Percentiles rank a stretch among this genome's conserved stretches.
These are phyloP conservation scores for Chrysolina oricalcia DNA, from an alignment of 2,888 invertebrate species.

Conservation along the genomic window DNA sequence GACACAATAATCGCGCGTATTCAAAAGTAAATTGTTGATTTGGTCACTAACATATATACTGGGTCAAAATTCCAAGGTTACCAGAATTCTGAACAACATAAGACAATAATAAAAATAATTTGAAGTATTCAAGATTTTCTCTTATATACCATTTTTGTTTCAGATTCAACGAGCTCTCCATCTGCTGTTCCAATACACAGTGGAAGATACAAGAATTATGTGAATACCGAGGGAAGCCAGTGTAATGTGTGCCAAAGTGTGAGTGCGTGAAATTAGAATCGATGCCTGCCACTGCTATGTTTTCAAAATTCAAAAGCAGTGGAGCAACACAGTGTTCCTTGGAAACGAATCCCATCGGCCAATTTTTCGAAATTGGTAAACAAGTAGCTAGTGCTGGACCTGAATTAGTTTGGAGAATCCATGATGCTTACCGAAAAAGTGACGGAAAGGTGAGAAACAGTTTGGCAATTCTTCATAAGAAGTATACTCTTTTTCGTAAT, in stretches of 20 bases:
- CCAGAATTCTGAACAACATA: no score
- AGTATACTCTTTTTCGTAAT: no score
- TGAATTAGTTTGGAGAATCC: slow-evolving; percentile 92
- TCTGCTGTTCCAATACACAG: neutral
- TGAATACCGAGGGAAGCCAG: neutral
- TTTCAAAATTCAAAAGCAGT: slow-evolving; percentile 82
- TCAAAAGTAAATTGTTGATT: no score
- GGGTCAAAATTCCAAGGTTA: no score
- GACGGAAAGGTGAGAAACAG: slow-evolving; percentile 86
- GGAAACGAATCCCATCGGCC: slow-evolving; percentile 88
- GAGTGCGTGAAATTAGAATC: slow-evolving; percentile 43
- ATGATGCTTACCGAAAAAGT: slow-evolving; percentile 89
- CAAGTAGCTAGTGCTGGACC: slow-evolving; percentile 89
- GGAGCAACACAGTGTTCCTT: slow-evolving; percentile 74
- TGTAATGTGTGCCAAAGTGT: neutral
- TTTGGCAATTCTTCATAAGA: neutral
- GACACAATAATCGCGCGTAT: no score
- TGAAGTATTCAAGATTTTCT: no score
- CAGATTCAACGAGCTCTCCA: slow-evolving; percentile 33
- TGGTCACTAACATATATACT: no score
- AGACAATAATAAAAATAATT: no score
- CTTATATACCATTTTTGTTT: neutral
- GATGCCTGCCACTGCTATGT: slow-evolving; percentile 77
- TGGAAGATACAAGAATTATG: neutral
- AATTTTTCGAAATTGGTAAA: slow-evolving; percentile 90